A percentile compares a stretch with the other conserved stretches of the same genome.
Conservation (phyloP, 2,888 invertebrate genomes). For the Philereme vetulata region DNA sequence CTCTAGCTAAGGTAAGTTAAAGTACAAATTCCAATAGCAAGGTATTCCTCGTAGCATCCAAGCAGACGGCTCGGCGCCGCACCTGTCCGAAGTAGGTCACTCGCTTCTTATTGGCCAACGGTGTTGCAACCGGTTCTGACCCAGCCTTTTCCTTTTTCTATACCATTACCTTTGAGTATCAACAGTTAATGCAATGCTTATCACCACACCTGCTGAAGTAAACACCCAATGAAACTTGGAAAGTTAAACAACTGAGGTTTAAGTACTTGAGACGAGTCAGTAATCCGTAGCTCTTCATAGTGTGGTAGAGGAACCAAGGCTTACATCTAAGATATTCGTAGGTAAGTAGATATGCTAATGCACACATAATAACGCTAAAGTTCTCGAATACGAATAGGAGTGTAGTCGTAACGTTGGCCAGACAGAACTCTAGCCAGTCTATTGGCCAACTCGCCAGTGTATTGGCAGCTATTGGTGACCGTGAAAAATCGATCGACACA, state of each 20-base stretch:
- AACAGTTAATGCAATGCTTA: constrained; percentile 17
- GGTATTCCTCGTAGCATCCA: not conserved
- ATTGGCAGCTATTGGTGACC: no score
- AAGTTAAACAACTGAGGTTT: no score
- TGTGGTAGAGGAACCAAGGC: no score
- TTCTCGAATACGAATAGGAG: no score
- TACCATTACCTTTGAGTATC: constrained; percentile 12
- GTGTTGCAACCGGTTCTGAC: constrained; percentile 36
- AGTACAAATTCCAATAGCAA: constrained; percentile 15
- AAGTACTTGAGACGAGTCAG: not conserved
- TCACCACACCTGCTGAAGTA: constrained; percentile 1
- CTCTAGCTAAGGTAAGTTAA: constrained; percentile 5
- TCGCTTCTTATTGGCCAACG: constrained; percentile 42
- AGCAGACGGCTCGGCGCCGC: constrained; percentile 68
- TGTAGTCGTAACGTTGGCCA: no score
- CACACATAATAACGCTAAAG: no score
- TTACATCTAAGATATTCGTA: no score
- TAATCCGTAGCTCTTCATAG: no score
- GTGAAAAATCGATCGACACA: no score
- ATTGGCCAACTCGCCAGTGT: no score
- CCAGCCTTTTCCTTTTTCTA: constrained; percentile 38
- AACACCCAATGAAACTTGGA: not conserved
- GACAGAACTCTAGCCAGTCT: no score
- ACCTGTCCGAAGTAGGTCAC: constrained; percentile 49
- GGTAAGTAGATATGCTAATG: no score